A percentile compares a stretch with the other conserved stretches of the same genome.
phyloP scores from a whole-genome alignment of 1,140 invertebrate species.

The Anagrus nilaparvatae region DNA sequence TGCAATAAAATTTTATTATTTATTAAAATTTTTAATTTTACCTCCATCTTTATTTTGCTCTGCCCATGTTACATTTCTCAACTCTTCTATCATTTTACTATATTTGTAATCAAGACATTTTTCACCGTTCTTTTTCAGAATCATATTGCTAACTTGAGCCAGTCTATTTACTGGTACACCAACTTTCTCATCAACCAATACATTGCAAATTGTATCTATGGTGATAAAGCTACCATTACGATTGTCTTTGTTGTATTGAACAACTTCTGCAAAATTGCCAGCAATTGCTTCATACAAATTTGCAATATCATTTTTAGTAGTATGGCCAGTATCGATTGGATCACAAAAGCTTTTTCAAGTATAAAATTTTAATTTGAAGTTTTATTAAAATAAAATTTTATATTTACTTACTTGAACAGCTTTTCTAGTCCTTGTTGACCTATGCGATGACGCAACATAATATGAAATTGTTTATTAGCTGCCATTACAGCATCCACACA shows the following conservation, averaged over 20 bases:
- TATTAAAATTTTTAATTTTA: slow-evolving; percentile 20
- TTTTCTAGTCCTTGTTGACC: slow-evolving; percentile 54
- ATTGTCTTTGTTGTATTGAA: slow-evolving; percentile 94
- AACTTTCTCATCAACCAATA: slow-evolving; percentile 55
- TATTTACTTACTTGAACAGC: slow-evolving; percentile 61
- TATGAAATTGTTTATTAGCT: slow-evolving; percentile 55
- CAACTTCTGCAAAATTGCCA: slow-evolving; percentile 73
- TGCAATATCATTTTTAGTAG: slow-evolving; percentile 57
- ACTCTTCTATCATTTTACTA: slow-evolving; percentile 60
- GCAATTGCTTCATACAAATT: slow-evolving; percentile 76
- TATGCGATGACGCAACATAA: slow-evolving; percentile 48
- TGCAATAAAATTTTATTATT: background rate
- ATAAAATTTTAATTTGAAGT: slow-evolving; percentile 11
- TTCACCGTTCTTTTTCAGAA: slow-evolving; percentile 57
- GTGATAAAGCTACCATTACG: slow-evolving; percentile 65
- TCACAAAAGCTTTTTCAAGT: slow-evolving; percentile 57
- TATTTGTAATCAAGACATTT: slow-evolving; percentile 80
- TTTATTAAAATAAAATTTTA: slow-evolving; percentile 9
- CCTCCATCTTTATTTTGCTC: slow-evolving; percentile 50
- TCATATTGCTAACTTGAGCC: slow-evolving; percentile 59
- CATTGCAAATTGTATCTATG: slow-evolving; percentile 66
- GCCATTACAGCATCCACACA: slow-evolving; percentile 55
- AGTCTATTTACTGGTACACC: slow-evolving; percentile 58
- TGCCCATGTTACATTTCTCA: slow-evolving; percentile 64
- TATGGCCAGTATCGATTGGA: slow-evolving; percentile 50